phyloP scores from a whole-genome alignment of 2,797 vertebrate genomes.

The Epinephelus awoara region DNA sequence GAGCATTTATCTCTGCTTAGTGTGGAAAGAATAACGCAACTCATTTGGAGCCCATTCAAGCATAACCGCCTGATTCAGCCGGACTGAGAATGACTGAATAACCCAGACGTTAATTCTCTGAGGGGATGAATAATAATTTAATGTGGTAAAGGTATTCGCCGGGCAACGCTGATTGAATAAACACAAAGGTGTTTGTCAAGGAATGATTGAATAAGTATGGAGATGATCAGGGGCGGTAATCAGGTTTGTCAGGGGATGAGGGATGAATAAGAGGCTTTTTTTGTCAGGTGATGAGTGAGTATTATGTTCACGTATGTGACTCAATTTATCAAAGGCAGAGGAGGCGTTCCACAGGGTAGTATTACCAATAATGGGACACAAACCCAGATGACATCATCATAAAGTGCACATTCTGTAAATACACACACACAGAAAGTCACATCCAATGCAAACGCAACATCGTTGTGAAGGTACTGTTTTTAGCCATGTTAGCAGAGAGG shows the following conservation, averaged over 20 bases:
- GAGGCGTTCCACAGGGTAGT: neutral
- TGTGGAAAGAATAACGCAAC: constrained; percentile 42
- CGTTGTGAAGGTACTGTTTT: neutral
- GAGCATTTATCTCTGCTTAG: constrained; percentile 51
- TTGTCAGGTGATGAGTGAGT: constrained; percentile 13
- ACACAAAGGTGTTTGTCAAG: constrained; percentile 38
- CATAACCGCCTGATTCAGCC: constrained; percentile 38
- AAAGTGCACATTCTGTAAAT: neutral
- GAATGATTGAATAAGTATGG: neutral
- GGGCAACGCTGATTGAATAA: constrained; percentile 15
- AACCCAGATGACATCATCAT: neutral
- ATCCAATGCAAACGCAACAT: neutral
- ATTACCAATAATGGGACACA: neutral
- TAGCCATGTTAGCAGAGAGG: neutral
- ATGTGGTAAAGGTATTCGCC: constrained; percentile 19
- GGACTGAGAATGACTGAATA: constrained; percentile 40
- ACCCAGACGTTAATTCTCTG: constrained; percentile 16
- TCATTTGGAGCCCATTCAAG: constrained; percentile 51
- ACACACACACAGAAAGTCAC: neutral
- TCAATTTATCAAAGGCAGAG: constrained; percentile 15
- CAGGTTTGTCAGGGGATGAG: constrained; percentile 11
- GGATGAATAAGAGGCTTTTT: constrained; percentile 2
- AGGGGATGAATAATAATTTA: constrained; percentile 34
- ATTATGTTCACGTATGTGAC: neutral
- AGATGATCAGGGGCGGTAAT: constrained; percentile 28